phyloP scores from a whole-genome alignment of 35 echinoderm and acorn worm genomes.

The Stichopus chloronotus region DNA sequence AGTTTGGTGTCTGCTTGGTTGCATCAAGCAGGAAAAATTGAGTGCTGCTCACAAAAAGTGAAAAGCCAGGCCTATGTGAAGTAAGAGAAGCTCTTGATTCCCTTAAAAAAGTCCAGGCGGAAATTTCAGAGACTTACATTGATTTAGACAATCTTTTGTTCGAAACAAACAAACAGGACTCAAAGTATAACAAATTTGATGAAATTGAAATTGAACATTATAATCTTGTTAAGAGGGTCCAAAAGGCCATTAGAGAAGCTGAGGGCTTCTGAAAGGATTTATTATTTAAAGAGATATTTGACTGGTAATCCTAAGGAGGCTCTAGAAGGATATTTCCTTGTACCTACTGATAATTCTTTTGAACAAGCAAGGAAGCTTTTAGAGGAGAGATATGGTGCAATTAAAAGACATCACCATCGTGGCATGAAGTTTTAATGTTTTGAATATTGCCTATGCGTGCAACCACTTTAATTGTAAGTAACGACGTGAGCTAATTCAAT shows the following conservation, averaged over 20 bases:
- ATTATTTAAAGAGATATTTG: neutral
- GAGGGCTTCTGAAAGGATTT: constrained; percentile 15
- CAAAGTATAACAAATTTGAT: too few relatives aligned
- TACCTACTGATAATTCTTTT: neutral
- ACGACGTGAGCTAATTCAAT: too few relatives aligned
- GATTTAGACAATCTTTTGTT: neutral
- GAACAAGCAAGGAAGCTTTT: neutral
- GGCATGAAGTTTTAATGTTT: too few relatives aligned
- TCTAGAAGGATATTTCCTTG: neutral
- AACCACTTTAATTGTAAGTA: too few relatives aligned
- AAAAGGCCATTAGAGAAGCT: too few relatives aligned
- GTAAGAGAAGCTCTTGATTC: neutral
- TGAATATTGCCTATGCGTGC: too few relatives aligned
- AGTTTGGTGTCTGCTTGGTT: neutral
- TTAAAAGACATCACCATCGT: neutral
- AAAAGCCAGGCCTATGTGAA: neutral
- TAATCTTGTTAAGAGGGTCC: too few relatives aligned
- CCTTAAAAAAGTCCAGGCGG: neutral
- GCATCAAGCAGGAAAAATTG: neutral
- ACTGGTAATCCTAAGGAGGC: neutral
- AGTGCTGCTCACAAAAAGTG: neutral
- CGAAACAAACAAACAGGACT: neutral
- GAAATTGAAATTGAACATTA: too few relatives aligned
- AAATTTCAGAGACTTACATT: neutral
- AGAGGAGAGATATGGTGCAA: neutral